Conservation (phyloP, 1,140 invertebrate species). For the Drosophila mayri region DNA sequence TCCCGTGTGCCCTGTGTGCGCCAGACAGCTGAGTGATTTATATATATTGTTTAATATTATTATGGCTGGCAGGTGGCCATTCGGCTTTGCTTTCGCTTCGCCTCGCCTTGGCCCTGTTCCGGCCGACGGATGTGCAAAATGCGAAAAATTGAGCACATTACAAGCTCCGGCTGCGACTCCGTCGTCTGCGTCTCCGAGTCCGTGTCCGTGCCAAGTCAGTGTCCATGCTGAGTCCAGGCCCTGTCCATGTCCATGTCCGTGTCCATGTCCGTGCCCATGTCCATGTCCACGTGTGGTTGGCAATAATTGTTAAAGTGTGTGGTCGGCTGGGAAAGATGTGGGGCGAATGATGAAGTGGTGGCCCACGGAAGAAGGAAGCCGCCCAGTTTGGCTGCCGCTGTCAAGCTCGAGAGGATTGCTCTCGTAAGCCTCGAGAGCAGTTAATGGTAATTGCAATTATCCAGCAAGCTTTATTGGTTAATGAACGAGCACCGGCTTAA, state of each 20-base stretch:
- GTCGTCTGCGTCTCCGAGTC: slow-evolving; percentile 14
- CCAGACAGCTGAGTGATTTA: slow-evolving; percentile 80
- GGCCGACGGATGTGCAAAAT: slow-evolving; percentile 72
- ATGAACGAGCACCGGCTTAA: slow-evolving; percentile 37
- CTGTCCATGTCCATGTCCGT: slow-evolving; percentile 13
- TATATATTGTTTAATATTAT: slow-evolving; percentile 83
- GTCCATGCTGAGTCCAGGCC: neutral
- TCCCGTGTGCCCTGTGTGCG: slow-evolving; percentile 37
- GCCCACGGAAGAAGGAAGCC: slow-evolving; percentile 14
- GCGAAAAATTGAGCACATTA: slow-evolving; percentile 81
- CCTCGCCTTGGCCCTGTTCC: slow-evolving; percentile 42
- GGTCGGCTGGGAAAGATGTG: slow-evolving; percentile 39
- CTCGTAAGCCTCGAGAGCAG: slow-evolving; percentile 37
- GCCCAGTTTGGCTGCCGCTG: slow-evolving; percentile 21
- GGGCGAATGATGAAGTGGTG: slow-evolving; percentile 61
- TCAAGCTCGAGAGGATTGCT: slow-evolving; percentile 39
- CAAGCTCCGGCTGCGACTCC: slow-evolving; percentile 33
- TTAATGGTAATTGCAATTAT: slow-evolving; percentile 49
- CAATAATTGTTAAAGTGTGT: slow-evolving; percentile 79
- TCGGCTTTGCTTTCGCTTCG: slow-evolving; percentile 26
- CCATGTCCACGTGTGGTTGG: slow-evolving; percentile 69
- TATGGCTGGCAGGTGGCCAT: slow-evolving; percentile 73
- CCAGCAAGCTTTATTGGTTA: slow-evolving; percentile 37
- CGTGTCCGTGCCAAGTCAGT: slow-evolving; percentile 10
- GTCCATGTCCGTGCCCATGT: slow-evolving; percentile 27